phyloP scores from a whole-genome alignment of 2,797 vertebrate genomes.

The Acipenser oxyrinchus region DNA sequence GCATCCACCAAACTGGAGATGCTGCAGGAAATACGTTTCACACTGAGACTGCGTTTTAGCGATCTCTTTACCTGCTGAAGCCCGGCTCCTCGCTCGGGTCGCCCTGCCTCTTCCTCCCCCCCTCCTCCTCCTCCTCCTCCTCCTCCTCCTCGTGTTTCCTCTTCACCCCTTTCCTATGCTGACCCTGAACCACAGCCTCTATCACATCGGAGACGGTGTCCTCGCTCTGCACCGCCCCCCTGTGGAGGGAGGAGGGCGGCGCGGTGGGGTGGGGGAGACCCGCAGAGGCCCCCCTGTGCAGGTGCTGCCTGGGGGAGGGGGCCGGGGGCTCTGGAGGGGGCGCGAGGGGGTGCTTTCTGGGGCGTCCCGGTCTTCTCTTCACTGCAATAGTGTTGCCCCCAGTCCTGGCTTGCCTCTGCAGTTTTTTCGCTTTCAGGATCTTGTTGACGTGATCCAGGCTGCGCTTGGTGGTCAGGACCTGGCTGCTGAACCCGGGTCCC shows the following conservation, averaged over 20 bases:
- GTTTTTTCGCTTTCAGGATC: constrained; percentile 94
- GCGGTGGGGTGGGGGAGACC: constrained; percentile 28
- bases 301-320: not conserved
- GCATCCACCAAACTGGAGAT: no score
- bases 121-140: constrained; percentile 29
- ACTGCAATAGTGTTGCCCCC: constrained; percentile 78
- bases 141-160: constrained; percentile 55
- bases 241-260: not conserved
- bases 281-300: constrained; percentile 11
- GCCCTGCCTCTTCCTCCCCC: constrained; percentile 63
- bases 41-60: not conserved
- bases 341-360: constrained; percentile 66
- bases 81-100: constrained; percentile 23
- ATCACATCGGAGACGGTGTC: constrained; percentile 80
- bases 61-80: constrained; percentile 1
- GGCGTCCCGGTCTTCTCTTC: constrained; percentile 82
- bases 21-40: no score
- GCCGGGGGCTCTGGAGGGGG: not conserved
- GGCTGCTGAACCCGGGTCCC: not conserved
- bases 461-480: constrained; percentile 77
- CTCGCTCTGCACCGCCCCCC: not conserved
- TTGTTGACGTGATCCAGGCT: constrained; percentile 96
- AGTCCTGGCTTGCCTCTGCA: constrained; percentile 89
- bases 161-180: constrained; percentile 68
- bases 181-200: constrained; percentile 80